A percentile compares a stretch with the other conserved stretches of the same genome.
phyloP scores from a whole-genome alignment of 2,113 vertebrate species.

The Plotosus lineatus region DNA sequence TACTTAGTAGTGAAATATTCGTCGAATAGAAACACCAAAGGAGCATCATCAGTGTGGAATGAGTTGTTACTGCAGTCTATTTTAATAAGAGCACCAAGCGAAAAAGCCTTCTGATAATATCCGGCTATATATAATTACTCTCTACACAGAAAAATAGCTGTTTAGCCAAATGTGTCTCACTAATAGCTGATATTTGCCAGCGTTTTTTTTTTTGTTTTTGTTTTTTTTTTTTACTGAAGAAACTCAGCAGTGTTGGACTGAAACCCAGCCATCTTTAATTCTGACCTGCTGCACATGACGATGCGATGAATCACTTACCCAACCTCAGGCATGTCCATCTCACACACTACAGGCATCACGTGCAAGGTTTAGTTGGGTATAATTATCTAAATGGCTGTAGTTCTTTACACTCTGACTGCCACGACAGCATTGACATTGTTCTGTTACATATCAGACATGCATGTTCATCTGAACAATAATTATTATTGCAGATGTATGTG shows the following conservation, averaged over 20 bases:
- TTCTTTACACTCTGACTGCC: constrained; percentile 16
- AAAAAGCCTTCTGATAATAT: background rate
- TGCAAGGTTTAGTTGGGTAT: constrained; percentile 27
- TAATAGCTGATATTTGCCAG: constrained; percentile 34
- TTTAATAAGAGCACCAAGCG: background rate
- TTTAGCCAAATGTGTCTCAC: constrained; percentile 28
- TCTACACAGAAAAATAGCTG: constrained; percentile 2
- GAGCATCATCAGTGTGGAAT: background rate
- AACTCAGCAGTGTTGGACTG: constrained; percentile 9
- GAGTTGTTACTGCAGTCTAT: background rate
- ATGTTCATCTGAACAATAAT: background rate
- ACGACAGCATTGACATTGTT: constrained; percentile 15
- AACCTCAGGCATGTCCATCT: background rate
- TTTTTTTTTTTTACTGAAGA: constrained; percentile 28
- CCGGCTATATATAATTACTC: constrained; percentile 2
- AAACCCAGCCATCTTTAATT: constrained; percentile 26
- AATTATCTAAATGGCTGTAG: constrained; percentile 25
- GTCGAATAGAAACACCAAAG: background rate
- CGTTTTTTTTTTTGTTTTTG: too few relatives aligned
- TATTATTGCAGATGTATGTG: background rate
- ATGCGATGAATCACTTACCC: constrained; percentile 9
- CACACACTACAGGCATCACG: constrained; percentile 22
- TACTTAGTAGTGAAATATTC: background rate
- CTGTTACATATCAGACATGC: background rate
- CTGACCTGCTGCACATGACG: constrained; percentile 26